Evolutionary conservation across 2,113 vertebrate species (phyloP).

Genomic region (Tenebrosternarchus preto): DNA sequence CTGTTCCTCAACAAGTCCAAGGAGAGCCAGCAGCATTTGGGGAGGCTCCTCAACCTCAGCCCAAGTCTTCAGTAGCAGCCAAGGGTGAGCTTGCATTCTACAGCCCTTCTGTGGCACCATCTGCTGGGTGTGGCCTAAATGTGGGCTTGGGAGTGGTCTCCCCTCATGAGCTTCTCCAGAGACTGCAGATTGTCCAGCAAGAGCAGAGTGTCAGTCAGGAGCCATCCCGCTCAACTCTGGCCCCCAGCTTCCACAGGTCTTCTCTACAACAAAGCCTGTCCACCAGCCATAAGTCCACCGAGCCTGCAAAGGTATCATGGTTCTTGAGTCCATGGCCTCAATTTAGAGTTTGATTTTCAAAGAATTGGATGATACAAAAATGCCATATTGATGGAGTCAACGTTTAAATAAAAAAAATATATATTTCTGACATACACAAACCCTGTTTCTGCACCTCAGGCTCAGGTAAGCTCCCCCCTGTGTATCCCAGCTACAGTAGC

Average conservation of each 20-base stretch:
- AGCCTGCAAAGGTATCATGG: constrained; percentile 20
- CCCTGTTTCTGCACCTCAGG: constrained; percentile 12
- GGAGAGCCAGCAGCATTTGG: background rate
- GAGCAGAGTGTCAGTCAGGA: constrained; percentile 77
- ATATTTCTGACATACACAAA: background rate
- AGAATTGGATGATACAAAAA: background rate
- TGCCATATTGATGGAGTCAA: background rate
- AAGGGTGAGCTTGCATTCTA: constrained; percentile 17
- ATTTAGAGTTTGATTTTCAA: background rate
- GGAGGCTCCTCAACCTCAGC: constrained; percentile 41
- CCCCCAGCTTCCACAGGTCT: constrained; percentile 79
- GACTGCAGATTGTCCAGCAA: constrained; percentile 86
- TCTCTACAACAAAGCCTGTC: constrained; percentile 62
- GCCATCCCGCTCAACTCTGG: constrained; percentile 72
- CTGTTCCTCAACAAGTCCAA: constrained; percentile 60
- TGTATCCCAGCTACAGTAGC: constrained; percentile 74
- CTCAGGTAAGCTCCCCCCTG: constrained; percentile 72
- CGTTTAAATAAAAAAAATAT: background rate
- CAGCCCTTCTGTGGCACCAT: background rate
- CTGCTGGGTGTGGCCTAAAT: background rate
- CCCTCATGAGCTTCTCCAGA: constrained; percentile 85
- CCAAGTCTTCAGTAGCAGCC: background rate
- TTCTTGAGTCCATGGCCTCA: too few species aligned
- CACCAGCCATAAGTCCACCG: constrained; percentile 67
- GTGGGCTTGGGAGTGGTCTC: constrained; percentile 73